Conservation (phyloP, 2,797 vertebrate species). For the Pterois miles region DNA sequence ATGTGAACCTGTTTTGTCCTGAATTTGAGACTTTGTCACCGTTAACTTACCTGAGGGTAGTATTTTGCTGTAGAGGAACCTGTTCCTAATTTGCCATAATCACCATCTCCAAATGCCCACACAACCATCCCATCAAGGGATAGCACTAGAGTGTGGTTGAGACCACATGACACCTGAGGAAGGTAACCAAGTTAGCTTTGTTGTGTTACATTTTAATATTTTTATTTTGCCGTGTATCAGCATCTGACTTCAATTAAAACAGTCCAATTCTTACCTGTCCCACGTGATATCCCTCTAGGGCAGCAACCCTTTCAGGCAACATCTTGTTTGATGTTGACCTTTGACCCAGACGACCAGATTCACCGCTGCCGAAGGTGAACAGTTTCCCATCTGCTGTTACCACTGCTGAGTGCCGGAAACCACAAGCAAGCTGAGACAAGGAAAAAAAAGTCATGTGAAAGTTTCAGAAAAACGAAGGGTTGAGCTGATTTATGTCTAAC, state of each 20-base stretch:
- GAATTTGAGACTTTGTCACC: background rate
- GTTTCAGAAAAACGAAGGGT: background rate
- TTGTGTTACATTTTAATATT: background rate
- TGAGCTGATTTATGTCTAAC: background rate
- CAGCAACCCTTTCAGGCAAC: slow-evolving; percentile 85
- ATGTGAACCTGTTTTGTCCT: background rate
- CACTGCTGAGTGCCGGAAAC: slow-evolving; percentile 86
- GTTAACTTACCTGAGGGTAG: slow-evolving; percentile 82
- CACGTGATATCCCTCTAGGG: slow-evolving; percentile 83
- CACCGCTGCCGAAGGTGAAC: slow-evolving; percentile 87
- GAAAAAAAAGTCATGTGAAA: background rate
- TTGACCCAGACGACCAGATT: slow-evolving; percentile 86
- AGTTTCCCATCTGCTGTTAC: slow-evolving; percentile 87
- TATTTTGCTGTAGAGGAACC: slow-evolving; percentile 86
- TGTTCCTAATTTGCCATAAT: slow-evolving; percentile 86
- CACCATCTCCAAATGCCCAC: slow-evolving; percentile 88
- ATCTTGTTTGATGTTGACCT: slow-evolving; percentile 88
- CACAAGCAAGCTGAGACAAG: slow-evolving; percentile 81
- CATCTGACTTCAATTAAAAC: background rate
- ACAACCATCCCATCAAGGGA: slow-evolving; percentile 84
- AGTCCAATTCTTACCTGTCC: slow-evolving; percentile 75
- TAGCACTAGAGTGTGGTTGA: slow-evolving; percentile 86
- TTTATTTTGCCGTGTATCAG: too few relatives aligned
- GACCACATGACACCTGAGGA: slow-evolving; percentile 85
- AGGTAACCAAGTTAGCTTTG: background rate